Evolutionary conservation across 2,113 vertebrate species (phyloP).

Genomic region (Rafetus swinhoei): DNA sequence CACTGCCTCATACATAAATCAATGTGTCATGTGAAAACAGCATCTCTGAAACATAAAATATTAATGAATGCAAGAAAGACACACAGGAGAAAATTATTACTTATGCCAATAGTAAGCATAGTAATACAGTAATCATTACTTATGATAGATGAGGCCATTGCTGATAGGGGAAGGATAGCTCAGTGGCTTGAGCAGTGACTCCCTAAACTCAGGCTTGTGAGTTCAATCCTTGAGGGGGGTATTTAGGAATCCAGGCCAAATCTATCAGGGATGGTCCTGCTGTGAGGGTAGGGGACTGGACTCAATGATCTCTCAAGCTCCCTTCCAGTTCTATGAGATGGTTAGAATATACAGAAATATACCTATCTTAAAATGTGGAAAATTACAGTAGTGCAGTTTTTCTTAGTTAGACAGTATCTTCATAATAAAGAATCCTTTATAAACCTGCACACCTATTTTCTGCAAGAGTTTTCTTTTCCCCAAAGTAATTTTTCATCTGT

Average conservation of each 20-base stretch:
- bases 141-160: too few relatives aligned
- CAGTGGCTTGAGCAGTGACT: too few relatives aligned
- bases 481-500: constrained; percentile 1
- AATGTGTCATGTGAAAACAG: neutral
- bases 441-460: neutral
- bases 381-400: neutral
- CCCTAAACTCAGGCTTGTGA: too few relatives aligned
- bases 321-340: too few relatives aligned
- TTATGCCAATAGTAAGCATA: neutral
- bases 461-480: neutral
- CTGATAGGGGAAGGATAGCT: too few relatives aligned
- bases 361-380: neutral
- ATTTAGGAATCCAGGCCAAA: too few relatives aligned
- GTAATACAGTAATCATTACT: neutral
- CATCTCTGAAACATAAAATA: neutral
- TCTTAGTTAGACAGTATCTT: neutral
- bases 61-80: neutral
- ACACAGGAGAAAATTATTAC: neutral
- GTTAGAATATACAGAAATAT: too few relatives aligned
- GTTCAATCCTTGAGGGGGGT: too few relatives aligned
- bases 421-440: neutral
- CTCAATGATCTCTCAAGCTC: too few relatives aligned
- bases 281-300: too few relatives aligned
- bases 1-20: neutral
- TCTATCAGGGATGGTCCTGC: too few relatives aligned